These are phyloP conservation scores for Bufo bufo DNA, from an alignment of 2,113 vertebrate genomes.

Conservation along the genomic window DNA sequence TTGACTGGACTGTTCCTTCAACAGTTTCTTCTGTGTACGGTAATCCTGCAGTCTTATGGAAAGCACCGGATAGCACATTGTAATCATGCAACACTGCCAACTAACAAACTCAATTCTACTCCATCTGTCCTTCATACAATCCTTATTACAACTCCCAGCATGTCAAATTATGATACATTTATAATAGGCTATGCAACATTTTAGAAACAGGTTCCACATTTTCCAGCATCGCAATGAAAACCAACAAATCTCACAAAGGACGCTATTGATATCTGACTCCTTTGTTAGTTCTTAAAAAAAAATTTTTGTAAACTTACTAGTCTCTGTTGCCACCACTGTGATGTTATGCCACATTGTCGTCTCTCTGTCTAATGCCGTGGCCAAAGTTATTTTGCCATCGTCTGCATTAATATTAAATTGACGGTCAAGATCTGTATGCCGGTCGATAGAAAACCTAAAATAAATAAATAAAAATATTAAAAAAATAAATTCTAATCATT, in stretches of 20 bases:
- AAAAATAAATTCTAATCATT: background rate
- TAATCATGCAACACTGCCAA: background rate
- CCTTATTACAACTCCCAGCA: background rate
- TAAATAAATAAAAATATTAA: conserved; percentile 37
- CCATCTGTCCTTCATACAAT: background rate
- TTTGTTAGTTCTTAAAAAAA: background rate
- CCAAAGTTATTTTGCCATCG: conserved; percentile 93
- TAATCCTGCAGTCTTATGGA: background rate
- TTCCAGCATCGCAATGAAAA: background rate
- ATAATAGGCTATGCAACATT: no score
- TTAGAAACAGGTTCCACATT: background rate
- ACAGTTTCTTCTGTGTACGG: no score
- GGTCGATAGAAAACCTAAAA: conserved; percentile 95
- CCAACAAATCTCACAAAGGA: background rate
- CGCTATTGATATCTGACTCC: background rate
- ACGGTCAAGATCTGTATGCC: conserved; percentile 96
- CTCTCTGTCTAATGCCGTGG: conserved; percentile 92
- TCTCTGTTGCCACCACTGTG: conserved; percentile 94
- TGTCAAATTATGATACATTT: background rate
- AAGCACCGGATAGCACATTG: background rate
- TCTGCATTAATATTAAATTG: conserved; percentile 98
- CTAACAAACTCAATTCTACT: background rate
- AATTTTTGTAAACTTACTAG: conserved; percentile 80
- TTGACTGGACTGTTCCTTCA: no score
- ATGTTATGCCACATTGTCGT: conserved; percentile 96